Evolutionary conservation across 2,888 invertebrate genomes (phyloP), one percentile per base, ranked within the genome.

Genomic region (Ditula angustiorana): DNA sequence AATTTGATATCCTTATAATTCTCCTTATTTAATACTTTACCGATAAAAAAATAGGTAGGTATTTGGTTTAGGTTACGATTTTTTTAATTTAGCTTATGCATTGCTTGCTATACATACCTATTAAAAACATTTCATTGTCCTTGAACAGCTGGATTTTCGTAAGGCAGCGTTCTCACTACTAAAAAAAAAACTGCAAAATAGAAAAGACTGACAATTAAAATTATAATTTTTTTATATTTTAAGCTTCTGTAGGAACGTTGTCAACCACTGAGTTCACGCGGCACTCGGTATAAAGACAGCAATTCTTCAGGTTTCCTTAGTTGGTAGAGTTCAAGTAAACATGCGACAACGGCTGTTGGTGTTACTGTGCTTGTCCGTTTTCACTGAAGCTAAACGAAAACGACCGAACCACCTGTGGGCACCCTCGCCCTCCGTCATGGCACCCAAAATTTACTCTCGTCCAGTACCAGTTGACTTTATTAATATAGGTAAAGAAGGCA

Each of bases 401-500:
- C 10, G 26, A 16, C 11, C 13, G 4, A 50, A 7, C 23, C 26
- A 44, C 13, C 19, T 46, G 57, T 44, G 50, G 49, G 26, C 10
- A 10, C 11, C 26, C 10, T 7, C 33, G 37, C 16, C 41, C 4
- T 23, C 41, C 23, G n/a, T 26, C 8, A 44, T n/a, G 24, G 16
- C 10, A 1, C 19, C 56, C 3, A 47, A 47, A 23, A 26, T 16
- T 5, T 30, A 59, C n/a, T 50, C 35, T 2, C 35, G 70, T 2
- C 75, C 77, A 2, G 76, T 85, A 1, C 80, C 83, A 5, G 50
- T 62, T 41, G 62, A 62, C 1, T 86, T 85, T 63, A 80, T 81
- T 23, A 81, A 84, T 46, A 75, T 87, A n/a, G 74, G 68, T 5
- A 74, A 66, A 68, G 74, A 79, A 2, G 84, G 85, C 1, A 71